Conservation (phyloP, 2,113 vertebrate species). For the Caranx ignobilis region DNA sequence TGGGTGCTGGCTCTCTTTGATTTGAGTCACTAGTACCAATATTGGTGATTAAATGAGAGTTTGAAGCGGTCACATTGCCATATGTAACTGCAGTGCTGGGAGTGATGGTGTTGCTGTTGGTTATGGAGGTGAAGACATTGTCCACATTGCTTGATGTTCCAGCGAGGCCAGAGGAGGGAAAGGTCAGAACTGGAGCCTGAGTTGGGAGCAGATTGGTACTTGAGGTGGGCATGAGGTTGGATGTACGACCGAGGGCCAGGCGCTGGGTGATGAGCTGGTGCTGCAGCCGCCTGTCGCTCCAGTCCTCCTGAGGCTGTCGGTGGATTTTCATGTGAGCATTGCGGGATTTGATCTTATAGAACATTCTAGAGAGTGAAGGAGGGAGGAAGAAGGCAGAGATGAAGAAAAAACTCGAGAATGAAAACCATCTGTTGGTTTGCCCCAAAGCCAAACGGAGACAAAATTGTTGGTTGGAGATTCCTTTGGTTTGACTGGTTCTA, state of each 20-base stretch:
- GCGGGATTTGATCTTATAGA: constrained; percentile 88
- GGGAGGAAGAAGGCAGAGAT: neutral
- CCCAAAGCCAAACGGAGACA: constrained; percentile 20
- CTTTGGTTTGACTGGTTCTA: constrained; percentile 35
- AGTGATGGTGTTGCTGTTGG: constrained; percentile 28
- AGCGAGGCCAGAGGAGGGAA: constrained; percentile 43
- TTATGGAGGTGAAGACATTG: constrained; percentile 41
- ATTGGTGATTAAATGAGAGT: constrained; percentile 45
- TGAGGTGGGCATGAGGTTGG: constrained; percentile 65
- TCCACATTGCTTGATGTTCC: constrained; percentile 43
- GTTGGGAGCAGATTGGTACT: constrained; percentile 48
- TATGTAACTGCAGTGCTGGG: constrained; percentile 46
- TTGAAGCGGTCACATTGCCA: constrained; percentile 40
- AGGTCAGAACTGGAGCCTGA: constrained; percentile 51
- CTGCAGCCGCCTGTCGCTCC: constrained; percentile 77
- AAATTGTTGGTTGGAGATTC: neutral
- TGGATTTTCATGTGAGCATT: constrained; percentile 91
- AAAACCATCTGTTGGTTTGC: constrained; percentile 47
- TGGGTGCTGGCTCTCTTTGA: constrained; percentile 46
- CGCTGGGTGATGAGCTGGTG: constrained; percentile 71
- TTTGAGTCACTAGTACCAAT: constrained; percentile 38
- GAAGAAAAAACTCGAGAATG: constrained; percentile 16
- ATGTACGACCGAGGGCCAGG: constrained; percentile 61
- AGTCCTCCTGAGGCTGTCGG: constrained; percentile 83
- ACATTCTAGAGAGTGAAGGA: constrained; percentile 77